Base-by-base conservation (phyloP, 1,140 invertebrate species). In the Trissolcus basalis region DNA sequence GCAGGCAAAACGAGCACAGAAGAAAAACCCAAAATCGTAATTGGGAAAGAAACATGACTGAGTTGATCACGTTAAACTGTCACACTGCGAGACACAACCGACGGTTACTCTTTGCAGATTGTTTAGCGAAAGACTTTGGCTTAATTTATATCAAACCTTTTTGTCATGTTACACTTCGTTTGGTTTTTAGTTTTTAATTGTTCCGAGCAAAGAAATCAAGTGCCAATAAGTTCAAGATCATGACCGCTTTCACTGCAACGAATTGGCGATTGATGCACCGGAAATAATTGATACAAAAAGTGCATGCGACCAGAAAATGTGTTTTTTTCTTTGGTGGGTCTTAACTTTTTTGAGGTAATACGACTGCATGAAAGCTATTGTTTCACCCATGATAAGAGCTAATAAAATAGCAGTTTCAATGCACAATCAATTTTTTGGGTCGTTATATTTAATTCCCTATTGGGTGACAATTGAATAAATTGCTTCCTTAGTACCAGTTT, bases 71-170 rank as follows among this genome's bases (percentile, higher is more conserved):
- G 1, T 27, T 3, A 6, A 27, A 27, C 19, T 3, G 19, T 6
- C 1, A 1, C 19, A 27, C 19, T 27, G 19, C 19, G 19, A 27
- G 1, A 27, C 19, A 27, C 6, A 27, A 6, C 1, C 19, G 19
- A 27, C 19, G 19, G 6, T 27, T 27, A 27, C 6, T 27, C 19
- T 27, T 27, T 11, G 43, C 10, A 15, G 73, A 79, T 80, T 80
- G 79, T 67, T 6, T 10, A 33, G 14, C 10, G 19, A 64, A 55
- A 59, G 72, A 70, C 68, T 49, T 27, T 54, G 36, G 56, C 64
- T 41, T 36, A 43, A 64, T 77, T 80, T 80, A 80, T 80, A 80
- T 74, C 19, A 44, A 13, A 54, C 54, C 68, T 79, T 80, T 78
- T 79, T 79, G 69, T 78, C 74, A 69, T 51, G 63, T 63, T 49